These are phyloP conservation scores for Latheticus oryzae DNA, from an alignment of 2,888 invertebrate genomes.

Conservation along the genomic window DNA sequence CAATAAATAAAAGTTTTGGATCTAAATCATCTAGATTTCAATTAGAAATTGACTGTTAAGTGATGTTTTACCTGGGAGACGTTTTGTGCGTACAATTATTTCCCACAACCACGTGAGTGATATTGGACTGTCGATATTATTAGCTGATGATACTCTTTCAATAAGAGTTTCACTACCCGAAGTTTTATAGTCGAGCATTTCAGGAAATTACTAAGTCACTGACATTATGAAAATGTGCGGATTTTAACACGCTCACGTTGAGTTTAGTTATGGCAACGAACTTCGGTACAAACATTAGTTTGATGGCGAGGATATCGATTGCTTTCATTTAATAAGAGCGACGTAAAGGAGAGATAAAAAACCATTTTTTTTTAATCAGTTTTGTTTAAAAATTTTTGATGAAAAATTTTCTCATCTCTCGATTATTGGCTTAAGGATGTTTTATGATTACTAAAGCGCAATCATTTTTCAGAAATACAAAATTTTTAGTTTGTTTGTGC, in stretches of 20 bases:
- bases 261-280: conserved; percentile 31
- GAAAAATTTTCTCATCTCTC: no score
- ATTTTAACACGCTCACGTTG: conserved; percentile 27
- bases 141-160: conserved; percentile 28
- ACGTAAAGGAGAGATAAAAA: no score
- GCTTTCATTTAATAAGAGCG: conserved; percentile 16
- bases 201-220: conserved; percentile 21
- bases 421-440: no score
- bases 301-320: conserved; percentile 26
- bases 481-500: no score
- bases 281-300: conserved; percentile 37
- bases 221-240: conserved; percentile 30
- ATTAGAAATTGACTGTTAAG: not conserved
- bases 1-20: conserved; percentile 74
- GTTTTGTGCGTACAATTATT: conserved; percentile 78
- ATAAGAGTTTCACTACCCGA: conserved; percentile 33
- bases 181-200: conserved; percentile 40
- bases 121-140: conserved; percentile 60
- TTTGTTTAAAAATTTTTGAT: no score
- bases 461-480: no score
- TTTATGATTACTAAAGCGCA: no score
- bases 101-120: conserved; percentile 84
- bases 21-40: conserved; percentile 68
- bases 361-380: no score
- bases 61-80: conserved; percentile 70